phyloP scores from a whole-genome alignment of 1,140 invertebrate genomes.

The Temnothorax longispinosus region DNA sequence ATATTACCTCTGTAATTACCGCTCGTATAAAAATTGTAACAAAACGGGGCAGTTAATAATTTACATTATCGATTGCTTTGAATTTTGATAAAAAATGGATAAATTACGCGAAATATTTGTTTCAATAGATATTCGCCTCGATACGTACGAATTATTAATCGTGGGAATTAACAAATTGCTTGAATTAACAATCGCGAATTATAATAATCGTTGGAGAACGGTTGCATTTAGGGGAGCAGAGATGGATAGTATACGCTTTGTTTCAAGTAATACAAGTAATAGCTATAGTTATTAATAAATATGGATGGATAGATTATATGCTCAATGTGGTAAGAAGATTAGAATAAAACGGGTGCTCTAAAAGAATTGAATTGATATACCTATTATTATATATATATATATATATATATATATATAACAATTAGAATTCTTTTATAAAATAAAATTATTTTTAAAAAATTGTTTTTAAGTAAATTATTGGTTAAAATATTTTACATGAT shows the following conservation, averaged over 20 bases:
- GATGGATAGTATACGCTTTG: not conserved
- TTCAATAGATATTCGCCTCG: constrained; percentile 17
- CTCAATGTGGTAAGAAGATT: not conserved
- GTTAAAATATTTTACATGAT: not conserved
- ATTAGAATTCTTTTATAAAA: not conserved
- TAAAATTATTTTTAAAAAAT: not conserved
- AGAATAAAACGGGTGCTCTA: not conserved
- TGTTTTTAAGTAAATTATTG: not conserved
- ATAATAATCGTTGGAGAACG: constrained; percentile 7
- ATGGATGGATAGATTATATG: not conserved
- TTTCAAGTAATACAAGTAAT: not conserved
- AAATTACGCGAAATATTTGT: constrained; percentile 3
- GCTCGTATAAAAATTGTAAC: not conserved
- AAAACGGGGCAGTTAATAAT: not conserved
- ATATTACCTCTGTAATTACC: not conserved
- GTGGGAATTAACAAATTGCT: constrained; percentile 9
- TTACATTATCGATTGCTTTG: not conserved
- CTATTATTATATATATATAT: too few species aligned
- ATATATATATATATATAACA: too few species aligned
- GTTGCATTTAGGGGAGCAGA: not conserved
- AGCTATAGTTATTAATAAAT: not conserved
- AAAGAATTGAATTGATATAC: not conserved
- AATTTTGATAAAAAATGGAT: constrained; percentile 19
- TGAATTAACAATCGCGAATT: constrained; percentile 30
- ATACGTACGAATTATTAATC: constrained; percentile 17